Conservation (phyloP, 2,797 vertebrate species). For the Rallus crepitans region DNA sequence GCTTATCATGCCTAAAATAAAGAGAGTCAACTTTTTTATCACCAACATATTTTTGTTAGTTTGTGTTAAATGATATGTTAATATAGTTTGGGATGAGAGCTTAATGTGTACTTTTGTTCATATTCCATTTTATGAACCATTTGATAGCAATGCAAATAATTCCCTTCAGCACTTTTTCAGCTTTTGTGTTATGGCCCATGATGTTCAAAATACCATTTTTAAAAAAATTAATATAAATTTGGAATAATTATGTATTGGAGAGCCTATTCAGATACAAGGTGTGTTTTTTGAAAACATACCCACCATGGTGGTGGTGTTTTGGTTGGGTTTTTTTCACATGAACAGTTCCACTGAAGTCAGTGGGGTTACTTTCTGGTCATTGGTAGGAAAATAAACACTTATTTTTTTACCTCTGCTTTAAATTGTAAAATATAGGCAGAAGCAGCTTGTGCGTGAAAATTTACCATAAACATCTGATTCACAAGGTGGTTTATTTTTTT, state of each 20-base stretch:
- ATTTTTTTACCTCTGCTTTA: background rate
- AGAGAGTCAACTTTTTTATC: background rate
- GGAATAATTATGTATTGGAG: background rate
- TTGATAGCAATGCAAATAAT: background rate
- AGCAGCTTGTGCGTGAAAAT: background rate
- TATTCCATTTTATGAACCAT: background rate
- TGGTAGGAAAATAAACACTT: background rate
- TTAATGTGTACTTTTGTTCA: background rate
- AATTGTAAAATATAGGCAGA: background rate
- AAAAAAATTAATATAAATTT: background rate
- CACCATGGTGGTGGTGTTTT: background rate
- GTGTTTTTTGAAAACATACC: background rate
- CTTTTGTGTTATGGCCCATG: background rate
- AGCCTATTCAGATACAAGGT: background rate
- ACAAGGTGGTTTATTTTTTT: background rate
- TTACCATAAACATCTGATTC: background rate
- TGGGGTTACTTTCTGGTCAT: background rate
- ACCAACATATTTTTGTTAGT: background rate
- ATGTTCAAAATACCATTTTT: background rate
- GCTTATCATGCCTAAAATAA: background rate
- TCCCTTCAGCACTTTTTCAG: background rate
- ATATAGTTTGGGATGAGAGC: background rate
- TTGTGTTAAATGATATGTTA: background rate
- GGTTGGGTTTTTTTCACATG: background rate
- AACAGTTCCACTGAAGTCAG: background rate